Conservation (phyloP, 2,113 vertebrate genomes). For the Calypte anna region DNA sequence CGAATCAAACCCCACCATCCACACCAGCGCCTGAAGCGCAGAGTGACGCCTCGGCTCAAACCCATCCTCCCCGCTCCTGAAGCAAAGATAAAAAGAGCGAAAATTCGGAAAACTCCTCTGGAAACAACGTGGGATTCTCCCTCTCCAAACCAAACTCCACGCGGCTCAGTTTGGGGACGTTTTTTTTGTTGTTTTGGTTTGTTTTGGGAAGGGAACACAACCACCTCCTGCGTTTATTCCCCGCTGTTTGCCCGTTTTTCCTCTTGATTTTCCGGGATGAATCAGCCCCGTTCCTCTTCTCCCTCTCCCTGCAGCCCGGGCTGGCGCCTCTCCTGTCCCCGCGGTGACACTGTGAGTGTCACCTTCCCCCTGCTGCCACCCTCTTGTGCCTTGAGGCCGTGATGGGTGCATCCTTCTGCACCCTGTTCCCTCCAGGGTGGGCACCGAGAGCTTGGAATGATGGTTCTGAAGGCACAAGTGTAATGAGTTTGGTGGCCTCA, state of each 20-base stretch:
- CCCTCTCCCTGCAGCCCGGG: not conserved
- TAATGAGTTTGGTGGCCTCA: not conserved
- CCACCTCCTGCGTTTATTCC: not conserved
- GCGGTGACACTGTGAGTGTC: fast-evolving
- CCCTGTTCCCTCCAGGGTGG: too few species aligned
- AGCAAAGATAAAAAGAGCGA: not conserved
- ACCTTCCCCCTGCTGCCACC: not conserved
- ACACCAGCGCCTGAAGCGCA: not conserved
- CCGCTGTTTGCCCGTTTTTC: not conserved
- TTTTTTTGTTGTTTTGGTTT: not conserved
- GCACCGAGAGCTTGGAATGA: not conserved
- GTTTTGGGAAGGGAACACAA: not conserved
- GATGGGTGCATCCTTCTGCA: not conserved
- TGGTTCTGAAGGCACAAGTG: not conserved
- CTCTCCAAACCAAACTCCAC: not conserved
- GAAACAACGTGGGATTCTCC: fast-evolving
- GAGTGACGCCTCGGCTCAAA: not conserved
- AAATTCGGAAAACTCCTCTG: fast-evolving
- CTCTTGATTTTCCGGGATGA: not conserved
- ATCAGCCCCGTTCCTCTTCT: not conserved
- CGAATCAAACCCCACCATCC: too few species aligned
- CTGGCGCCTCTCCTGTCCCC: not conserved
- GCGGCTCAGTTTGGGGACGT: not conserved
- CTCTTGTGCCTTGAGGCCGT: not conserved
- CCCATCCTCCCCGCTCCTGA: fast-evolving